A percentile compares a stretch with the other conserved stretches of the same genome.
Conservation (phyloP, 2,113 vertebrate genomes). For the Hepsetus odoe region DNA sequence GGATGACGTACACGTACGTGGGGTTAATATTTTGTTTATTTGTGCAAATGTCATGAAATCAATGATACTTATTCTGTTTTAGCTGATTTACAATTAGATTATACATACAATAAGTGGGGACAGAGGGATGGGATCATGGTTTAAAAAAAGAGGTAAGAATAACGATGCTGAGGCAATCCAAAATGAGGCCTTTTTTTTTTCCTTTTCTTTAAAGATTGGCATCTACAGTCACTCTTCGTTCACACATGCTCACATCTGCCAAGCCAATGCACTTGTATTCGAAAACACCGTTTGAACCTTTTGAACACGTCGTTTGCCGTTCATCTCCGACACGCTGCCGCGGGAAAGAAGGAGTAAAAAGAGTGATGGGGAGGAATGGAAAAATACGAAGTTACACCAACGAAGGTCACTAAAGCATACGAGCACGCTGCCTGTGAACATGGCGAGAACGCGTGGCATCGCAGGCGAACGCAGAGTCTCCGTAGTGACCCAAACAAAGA, state of each 20-base stretch:
- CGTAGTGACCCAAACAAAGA: not conserved
- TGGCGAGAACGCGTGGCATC: slow-evolving; percentile 13
- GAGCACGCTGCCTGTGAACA: slow-evolving; percentile 77
- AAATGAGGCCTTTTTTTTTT: slow-evolving; percentile 22
- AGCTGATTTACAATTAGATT: slow-evolving; percentile 73
- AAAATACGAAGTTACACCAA: slow-evolving; percentile 22
- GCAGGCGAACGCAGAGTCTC: not conserved
- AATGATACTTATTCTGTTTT: slow-evolving; percentile 61
- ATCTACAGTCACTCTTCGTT: slow-evolving; percentile 23
- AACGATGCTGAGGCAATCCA: slow-evolving; percentile 27
- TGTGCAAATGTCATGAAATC: slow-evolving; percentile 72
- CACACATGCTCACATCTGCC: slow-evolving; percentile 15
- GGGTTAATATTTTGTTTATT: slow-evolving; percentile 74
- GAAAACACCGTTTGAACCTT: slow-evolving; percentile 25
- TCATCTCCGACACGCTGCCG: slow-evolving; percentile 10
- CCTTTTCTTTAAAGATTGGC: slow-evolving; percentile 1
- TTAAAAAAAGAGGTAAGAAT: slow-evolving; percentile 19
- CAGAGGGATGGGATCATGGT: slow-evolving; percentile 46
- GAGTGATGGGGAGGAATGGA: not conserved
- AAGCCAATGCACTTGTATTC: not conserved
- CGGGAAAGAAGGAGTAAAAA: not conserved
- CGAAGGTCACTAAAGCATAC: slow-evolving; percentile 70
- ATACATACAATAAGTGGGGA: slow-evolving; percentile 62
- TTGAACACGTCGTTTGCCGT: not conserved
- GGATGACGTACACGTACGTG: slow-evolving; percentile 4